Evolutionary conservation across 2,888 invertebrate genomes (phyloP).

Genomic region (Drosophila paramelanica): DNA sequence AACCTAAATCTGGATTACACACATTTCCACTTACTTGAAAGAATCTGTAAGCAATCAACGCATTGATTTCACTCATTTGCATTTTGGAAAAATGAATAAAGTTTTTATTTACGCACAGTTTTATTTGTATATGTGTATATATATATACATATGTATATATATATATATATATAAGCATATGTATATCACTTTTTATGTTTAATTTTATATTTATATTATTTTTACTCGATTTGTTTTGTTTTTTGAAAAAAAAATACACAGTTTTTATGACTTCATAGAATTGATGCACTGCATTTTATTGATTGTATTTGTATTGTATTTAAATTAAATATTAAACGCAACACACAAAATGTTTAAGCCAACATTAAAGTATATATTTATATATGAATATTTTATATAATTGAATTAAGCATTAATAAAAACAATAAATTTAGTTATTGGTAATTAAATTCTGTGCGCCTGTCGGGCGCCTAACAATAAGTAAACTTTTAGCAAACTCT

Average conservation of each 20-base stretch:
- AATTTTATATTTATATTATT: conserved; percentile 25
- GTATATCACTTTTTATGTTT: conserved; percentile 63
- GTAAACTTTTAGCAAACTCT: conserved; percentile 64
- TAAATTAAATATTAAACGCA: conserved; percentile 75
- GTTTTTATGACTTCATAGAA: conserved; percentile 61
- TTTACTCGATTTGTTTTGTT: conserved; percentile 5
- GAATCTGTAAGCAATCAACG: neutral
- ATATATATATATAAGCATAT: conserved; percentile 43
- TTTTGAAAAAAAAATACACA: conserved; percentile 43
- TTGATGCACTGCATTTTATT: conserved; percentile 66
- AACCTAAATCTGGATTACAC: conserved; percentile 11
- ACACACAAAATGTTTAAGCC: conserved; percentile 72
- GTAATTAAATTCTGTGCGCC: conserved; percentile 61
- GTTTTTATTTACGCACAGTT: conserved; percentile 58
- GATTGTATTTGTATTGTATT: conserved; percentile 63
- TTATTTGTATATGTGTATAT: conserved; percentile 32
- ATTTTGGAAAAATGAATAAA: conserved; percentile 62
- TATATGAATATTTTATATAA: conserved; percentile 52
- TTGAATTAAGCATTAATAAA: conserved; percentile 73
- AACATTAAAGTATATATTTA: conserved; percentile 67
- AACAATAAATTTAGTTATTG: conserved; percentile 75
- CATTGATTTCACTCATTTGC: conserved; percentile 27
- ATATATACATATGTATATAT: conserved; percentile 49
- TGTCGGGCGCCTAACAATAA: conserved; percentile 63
- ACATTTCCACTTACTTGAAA: conserved; percentile 10